phyloP scores from a whole-genome alignment of 2,888 invertebrate species.

The Resseliella maxima region DNA sequence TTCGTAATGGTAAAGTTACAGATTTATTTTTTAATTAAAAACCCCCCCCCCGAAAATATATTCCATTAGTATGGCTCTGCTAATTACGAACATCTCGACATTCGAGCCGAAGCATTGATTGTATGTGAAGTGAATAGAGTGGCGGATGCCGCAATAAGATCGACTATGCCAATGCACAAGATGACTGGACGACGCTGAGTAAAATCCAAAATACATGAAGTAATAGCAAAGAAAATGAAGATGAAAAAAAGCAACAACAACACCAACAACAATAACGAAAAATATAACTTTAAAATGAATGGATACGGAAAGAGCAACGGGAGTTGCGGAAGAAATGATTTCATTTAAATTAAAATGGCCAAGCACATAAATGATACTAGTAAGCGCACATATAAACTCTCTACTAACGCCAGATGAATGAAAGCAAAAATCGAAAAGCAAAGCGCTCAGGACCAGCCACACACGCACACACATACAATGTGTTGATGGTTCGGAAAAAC shows the following conservation, averaged over 20 bases:
- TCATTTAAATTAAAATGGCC: slow-evolving; percentile 52
- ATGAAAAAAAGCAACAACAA: too few species aligned
- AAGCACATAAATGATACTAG: slow-evolving; percentile 35
- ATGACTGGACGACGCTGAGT: background rate
- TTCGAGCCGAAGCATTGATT: background rate
- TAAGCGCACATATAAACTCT: background rate
- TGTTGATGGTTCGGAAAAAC: background rate
- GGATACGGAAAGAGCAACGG: background rate
- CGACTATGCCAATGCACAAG: background rate
- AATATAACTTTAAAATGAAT: background rate
- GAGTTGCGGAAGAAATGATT: slow-evolving; percentile 5
- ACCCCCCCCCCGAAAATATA: slow-evolving; percentile 22
- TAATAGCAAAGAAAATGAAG: background rate
- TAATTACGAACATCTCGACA: slow-evolving; percentile 49
- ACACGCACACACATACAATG: background rate
- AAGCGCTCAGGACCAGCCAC: background rate
- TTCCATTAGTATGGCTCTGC: slow-evolving; percentile 41
- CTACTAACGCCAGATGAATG: background rate
- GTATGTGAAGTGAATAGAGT: background rate
- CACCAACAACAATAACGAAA: background rate
- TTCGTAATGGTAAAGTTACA: slow-evolving; percentile 17
- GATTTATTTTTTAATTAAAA: slow-evolving; percentile 55
- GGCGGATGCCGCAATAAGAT: background rate
- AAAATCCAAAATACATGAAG: too few species aligned
- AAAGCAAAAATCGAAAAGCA: background rate